A percentile compares a stretch with the other conserved stretches of the same genome.
phyloP scores from a whole-genome alignment of 2,888 invertebrate genomes.

The Morpho helenor region DNA sequence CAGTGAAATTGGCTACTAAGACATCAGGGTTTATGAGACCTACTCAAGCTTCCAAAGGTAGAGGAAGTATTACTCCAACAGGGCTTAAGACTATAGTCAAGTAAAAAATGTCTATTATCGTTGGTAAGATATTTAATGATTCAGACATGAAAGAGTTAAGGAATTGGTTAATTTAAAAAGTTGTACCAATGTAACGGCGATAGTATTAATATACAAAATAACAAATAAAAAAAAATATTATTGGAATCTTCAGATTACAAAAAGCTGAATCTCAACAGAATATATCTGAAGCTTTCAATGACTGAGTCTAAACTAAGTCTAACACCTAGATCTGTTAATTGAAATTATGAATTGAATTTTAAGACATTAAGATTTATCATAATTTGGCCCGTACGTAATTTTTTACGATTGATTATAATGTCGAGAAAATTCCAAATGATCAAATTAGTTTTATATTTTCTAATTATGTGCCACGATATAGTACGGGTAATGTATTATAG shows the following conservation, averaged over 20 bases:
- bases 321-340: slow-evolving; percentile 55
- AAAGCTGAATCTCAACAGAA: slow-evolving; percentile 66
- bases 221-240: slow-evolving; percentile 39
- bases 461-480: slow-evolving; percentile 58
- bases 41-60: slow-evolving; percentile 90
- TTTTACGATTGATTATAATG: slow-evolving; percentile 30
- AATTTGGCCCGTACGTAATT: slow-evolving; percentile 28
- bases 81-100: slow-evolving; percentile 52
- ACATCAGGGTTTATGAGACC: slow-evolving; percentile 90
- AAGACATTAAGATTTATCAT: slow-evolving; percentile 19
- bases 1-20: slow-evolving; percentile 54
- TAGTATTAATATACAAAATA: slow-evolving; percentile 28
- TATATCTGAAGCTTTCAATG: slow-evolving; percentile 74
- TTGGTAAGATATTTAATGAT: neutral
- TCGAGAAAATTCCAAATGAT: slow-evolving; percentile 20
- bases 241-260: slow-evolving; percentile 70
- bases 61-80: slow-evolving; percentile 59
- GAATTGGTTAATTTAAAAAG: slow-evolving; percentile 19
- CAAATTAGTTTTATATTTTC: slow-evolving; percentile 37
- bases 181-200: slow-evolving; percentile 10
- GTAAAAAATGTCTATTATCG: slow-evolving; percentile 36
- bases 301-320: slow-evolving; percentile 53
- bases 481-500: slow-evolving; percentile 62
- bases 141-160: slow-evolving; percentile 16
- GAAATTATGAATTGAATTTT: slow-evolving; percentile 5